Evolutionary conservation across 1,140 invertebrate genomes (phyloP).

Genomic region (Tenebrio molitor): DNA sequence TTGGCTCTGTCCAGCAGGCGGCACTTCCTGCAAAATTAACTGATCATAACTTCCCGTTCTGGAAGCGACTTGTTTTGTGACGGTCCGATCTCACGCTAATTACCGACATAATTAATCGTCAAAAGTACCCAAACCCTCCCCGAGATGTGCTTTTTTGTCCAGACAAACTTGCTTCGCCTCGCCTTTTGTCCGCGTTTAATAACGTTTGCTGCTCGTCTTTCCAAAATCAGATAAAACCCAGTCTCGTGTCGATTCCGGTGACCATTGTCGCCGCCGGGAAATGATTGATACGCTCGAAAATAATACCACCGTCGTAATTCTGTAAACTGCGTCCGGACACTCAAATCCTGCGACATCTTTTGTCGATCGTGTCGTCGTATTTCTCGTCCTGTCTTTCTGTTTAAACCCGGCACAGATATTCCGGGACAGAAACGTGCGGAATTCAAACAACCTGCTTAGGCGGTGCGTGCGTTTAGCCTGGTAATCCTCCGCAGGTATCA

Average conservation of each 20-base stretch:
- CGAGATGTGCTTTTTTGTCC: conserved; percentile 3
- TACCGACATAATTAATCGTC: conserved; percentile 49
- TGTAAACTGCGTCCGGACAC: background rate
- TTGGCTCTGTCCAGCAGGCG: conserved; percentile 48
- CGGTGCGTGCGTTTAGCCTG: conserved; percentile 19
- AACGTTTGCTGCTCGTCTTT: background rate
- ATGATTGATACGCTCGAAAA: background rate
- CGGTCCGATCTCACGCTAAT: conserved; percentile 56
- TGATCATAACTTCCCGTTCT: conserved; percentile 58
- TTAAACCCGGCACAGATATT: conserved; percentile 22
- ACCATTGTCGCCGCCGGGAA: conserved; percentile 2
- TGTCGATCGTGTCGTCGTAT: conserved; percentile 28
- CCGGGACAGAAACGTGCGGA: conserved; percentile 5
- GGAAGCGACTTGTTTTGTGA: conserved; percentile 46
- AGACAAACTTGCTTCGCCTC: background rate
- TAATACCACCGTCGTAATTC: background rate
- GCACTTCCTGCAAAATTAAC: conserved; percentile 57
- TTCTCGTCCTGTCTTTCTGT: conserved; percentile 2
- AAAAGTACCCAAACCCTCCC: conserved; percentile 6
- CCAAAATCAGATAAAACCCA: background rate
- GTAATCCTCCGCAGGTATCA: conserved; percentile 44
- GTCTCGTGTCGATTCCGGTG: conserved; percentile 1
- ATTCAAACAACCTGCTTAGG: conserved; percentile 43
- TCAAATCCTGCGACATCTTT: conserved; percentile 28
- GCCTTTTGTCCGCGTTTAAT: background rate